A percentile compares a stretch with the other conserved stretches of the same genome.
Conservation (phyloP, 2,797 vertebrate species). For the Lutjanus argentimaculatus region DNA sequence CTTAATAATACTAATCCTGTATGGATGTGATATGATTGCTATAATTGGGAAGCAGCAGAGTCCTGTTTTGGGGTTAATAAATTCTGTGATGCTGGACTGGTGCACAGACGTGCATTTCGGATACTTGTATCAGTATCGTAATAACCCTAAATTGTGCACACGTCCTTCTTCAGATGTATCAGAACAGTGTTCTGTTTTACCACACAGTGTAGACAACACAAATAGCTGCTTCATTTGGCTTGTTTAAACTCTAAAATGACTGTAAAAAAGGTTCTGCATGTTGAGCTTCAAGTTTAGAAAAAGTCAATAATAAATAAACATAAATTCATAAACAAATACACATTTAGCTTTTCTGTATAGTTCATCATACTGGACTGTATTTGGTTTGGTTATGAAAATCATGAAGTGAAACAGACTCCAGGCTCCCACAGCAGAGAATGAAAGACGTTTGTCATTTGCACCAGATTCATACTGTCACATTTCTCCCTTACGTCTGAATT, state of each 20-base stretch:
- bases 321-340: slow-evolving; percentile 43
- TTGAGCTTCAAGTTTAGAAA: slow-evolving; percentile 54
- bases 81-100: too few species aligned
- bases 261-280: slow-evolving; percentile 22
- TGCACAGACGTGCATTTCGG: too few species aligned
- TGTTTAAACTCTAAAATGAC: slow-evolving; percentile 28
- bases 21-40: too few species aligned
- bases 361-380: slow-evolving; percentile 21
- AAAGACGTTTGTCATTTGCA: slow-evolving; percentile 6
- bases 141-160: background rate
- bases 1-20: too few species aligned
- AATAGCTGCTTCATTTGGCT: slow-evolving; percentile 48
- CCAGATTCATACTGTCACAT: background rate
- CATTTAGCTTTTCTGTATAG: slow-evolving; percentile 32
- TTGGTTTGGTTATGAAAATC: slow-evolving; percentile 46
- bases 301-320: slow-evolving; percentile 32
- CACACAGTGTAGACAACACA: slow-evolving; percentile 38
- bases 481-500: background rate
- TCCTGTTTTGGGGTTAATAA: too few species aligned
- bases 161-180: slow-evolving; percentile 12
- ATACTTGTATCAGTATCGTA: too few species aligned
- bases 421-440: background rate
- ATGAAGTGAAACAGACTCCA: slow-evolving; percentile 17
- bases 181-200: slow-evolving; percentile 33
- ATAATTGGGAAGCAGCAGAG: too few species aligned